These are phyloP conservation scores for Elachura formosa DNA, from an alignment of 2,113 vertebrate species.

Conservation along the genomic window DNA sequence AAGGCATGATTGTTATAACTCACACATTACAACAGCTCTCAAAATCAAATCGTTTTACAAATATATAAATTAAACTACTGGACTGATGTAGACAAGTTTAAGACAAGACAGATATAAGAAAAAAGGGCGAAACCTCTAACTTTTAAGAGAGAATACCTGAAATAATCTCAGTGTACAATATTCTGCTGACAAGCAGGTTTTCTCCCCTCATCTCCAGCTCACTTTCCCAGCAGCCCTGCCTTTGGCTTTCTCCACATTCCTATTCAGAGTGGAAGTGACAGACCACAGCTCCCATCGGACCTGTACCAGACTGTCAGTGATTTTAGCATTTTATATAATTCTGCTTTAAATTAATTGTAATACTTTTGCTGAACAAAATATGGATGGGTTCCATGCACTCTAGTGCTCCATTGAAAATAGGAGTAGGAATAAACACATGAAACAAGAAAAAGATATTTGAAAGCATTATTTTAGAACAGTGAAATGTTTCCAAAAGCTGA, in stretches of 20 bases:
- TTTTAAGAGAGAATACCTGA: not conserved
- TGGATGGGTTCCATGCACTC: too few species aligned
- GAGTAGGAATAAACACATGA: not conserved
- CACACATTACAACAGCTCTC: not conserved
- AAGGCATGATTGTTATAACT: not conserved
- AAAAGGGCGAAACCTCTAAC: not conserved
- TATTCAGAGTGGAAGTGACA: not conserved
- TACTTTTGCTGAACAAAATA: not conserved
- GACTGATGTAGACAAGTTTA: not conserved
- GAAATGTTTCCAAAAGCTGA: not conserved
- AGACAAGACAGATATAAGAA: not conserved
- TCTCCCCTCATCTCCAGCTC: not conserved
- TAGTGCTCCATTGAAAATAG: not conserved
- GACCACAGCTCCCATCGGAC: not conserved
- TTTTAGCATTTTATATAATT: not conserved
- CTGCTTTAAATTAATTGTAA: not conserved
- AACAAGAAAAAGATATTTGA: not conserved
- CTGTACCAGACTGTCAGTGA: not conserved
- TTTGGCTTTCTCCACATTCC: not conserved
- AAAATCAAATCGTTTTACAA: not conserved
- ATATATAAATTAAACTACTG: not conserved
- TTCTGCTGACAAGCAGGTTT: not conserved
- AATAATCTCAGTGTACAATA: not conserved
- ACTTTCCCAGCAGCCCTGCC: not conserved
- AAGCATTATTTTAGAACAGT: not conserved